Evolutionary conservation across 2,888 invertebrate species (phyloP), one percentile per base, ranked within the genome.

Genomic region (Eilema depressum): DNA sequence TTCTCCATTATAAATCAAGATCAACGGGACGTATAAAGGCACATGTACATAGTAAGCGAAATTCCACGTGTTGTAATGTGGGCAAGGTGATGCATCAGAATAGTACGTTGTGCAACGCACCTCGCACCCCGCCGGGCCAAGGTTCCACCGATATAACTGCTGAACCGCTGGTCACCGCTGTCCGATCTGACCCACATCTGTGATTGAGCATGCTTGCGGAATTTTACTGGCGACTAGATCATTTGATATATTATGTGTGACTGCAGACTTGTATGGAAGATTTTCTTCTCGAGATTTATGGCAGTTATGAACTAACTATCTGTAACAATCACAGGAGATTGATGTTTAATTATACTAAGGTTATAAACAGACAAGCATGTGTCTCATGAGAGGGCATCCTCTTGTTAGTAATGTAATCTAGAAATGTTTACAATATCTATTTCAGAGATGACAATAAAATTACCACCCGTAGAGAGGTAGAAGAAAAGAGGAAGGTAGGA

Each of bases 41-140:
- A 63, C 64, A 66, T 73, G 70, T 75, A 74, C 71, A 75, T 73
- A 64, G 53, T 60, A 53, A 68, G 64, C 65, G 69, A 47, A 56
- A 70, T 75, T 71, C 65, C 71, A 72, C 68, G 79, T 83, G 82
- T 81, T 82, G 84, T 79, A 88, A 85, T 73, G 83, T 76, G 37
- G 70, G 83, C 89, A 88, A 88, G 88, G 89, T 86, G 85, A 89
- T 87, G 89, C 88, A 88, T 90, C 84, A 88, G 89, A 91, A 91
- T 91, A 91, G 91, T 86, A 80, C 72, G 81, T 90, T 91, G 90
- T 89, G 90, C 89, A 91, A 90, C 85, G 83, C 83, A 68, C 68
- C 66, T 67, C 63, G 68, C 71, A 81, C 85, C 86, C 86, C 83
- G 86, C 85, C 85, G 81, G 88, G 88, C 87, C 89, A 87, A 86